Evolutionary conservation across 2,888 invertebrate species (phyloP), one percentile per base, ranked within the genome.

Genomic region (Parnassius smintheus): DNA sequence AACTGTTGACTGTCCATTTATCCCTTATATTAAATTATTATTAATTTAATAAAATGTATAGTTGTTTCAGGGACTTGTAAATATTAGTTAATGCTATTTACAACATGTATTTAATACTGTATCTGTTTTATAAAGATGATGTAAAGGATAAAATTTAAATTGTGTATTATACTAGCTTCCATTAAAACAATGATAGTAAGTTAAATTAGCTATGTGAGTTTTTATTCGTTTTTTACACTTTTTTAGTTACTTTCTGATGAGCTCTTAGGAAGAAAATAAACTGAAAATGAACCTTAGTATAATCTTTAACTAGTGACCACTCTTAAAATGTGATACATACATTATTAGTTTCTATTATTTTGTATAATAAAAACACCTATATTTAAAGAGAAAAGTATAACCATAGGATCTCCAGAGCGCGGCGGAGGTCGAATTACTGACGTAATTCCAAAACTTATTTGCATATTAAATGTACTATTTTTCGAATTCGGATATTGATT

Each of bases 31-130:
- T 91, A 88, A 89, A 88, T 90, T 91, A 89, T 89, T 84, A 73
- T 76, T 82, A 85, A 83, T 82, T 84, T 85, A 83, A 86, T 84
- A 71, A 81, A 74, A 62, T 91, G 89, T 90, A 88, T 83, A 90
- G 83, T 84, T 85, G 78, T 80, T 79, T 78, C 72, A 80, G 80
- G 80, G 76, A 84, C 76, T 77, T 91, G 91, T 91, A 91, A 85
- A 91, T 91, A 91, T 82, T 90, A 90, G 85, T 77, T 87, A 81
- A 78, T 81, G 74, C 70, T 82, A 83, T 80, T 82, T 82, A 82
- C 81, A 77, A 81, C 80, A 78, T 88, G 86, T 90, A 90, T 90
- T 88, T 89, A 89, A 88, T 88, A 88, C 82, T 86, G 82, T 88
- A 88, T 78, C 80, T 89, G 88, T 88, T 89, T 88, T 88, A 83